Evolutionary conservation across 1,140 invertebrate species (phyloP).

Genomic region (Nasonia vitripennis): DNA sequence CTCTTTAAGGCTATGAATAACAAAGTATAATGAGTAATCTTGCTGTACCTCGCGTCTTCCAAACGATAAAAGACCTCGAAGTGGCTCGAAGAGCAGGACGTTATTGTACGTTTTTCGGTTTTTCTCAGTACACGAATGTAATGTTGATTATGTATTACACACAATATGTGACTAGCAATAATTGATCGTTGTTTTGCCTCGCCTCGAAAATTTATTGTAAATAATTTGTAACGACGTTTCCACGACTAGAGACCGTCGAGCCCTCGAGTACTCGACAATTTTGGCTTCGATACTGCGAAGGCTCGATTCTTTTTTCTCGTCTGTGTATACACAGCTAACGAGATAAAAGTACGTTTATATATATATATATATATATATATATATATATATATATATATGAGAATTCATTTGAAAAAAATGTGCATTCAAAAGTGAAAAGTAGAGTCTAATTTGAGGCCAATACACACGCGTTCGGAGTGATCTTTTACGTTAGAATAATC

Average conservation of each 20-base stretch:
- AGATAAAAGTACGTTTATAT: conserved; percentile 23
- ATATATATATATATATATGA: conserved; percentile 20
- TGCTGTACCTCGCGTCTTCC: conserved; percentile 47
- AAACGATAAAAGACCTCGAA: conserved; percentile 46
- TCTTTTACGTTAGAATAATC: conserved; percentile 19
- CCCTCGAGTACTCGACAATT: background rate
- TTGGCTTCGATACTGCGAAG: background rate
- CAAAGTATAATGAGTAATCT: conserved; percentile 22
- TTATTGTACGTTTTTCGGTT: background rate
- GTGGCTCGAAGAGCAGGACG: conserved; percentile 27
- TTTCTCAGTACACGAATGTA: background rate
- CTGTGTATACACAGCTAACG: background rate
- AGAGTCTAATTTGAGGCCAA: conserved; percentile 29
- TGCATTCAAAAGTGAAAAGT: background rate
- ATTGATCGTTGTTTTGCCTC: conserved; percentile 1
- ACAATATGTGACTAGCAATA: conserved; percentile 1
- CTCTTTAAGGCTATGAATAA: background rate
- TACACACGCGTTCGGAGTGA: conserved; percentile 7
- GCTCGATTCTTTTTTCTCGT: background rate
- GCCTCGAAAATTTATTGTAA: conserved; percentile 48
- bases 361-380: too few relatives aligned
- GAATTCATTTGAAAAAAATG: conserved; percentile 24
- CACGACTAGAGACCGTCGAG: background rate
- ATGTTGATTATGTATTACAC: background rate
- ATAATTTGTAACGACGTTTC: conserved; percentile 35